Base-by-base conservation (phyloP, 1,140 invertebrate species). In the Andricus grossulariae region DNA sequence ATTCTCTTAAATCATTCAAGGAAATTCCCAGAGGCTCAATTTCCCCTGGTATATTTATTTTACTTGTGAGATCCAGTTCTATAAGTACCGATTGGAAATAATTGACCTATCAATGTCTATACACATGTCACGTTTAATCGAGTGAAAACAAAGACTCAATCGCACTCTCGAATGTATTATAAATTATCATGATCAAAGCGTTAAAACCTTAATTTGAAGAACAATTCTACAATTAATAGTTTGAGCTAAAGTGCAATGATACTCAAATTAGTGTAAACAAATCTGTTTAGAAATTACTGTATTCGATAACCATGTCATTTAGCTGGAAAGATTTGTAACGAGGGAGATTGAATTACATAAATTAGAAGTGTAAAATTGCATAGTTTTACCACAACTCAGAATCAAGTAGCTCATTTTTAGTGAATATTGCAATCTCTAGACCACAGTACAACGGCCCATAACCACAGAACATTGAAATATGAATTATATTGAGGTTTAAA, bases 351-450 rank as follows among this genome's bases (percentile, higher is more conserved):
- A 66, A 66, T 66, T 39, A 66, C 32, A 66, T 66, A 66, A 66
- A 66, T 66, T 32, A 66, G 25, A 66, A 66, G 60, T 6, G 32
- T 10, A 39, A 66, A 66, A 66, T 66, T 66, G 60, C 32, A 66
- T 10, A 25, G 60, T 25, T 66, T 66, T 66, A 66, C 60, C 60
- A 16, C 60, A 66, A 32, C 13, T 66, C 32, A 15, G 12, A 66
- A 66, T 66, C 32, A 66, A 66, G 57, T 32, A 66, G 57, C 21
- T 32, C 57, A n/a, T 66, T 66, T 66, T 66, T 12, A 16, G 60
- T n/a, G 32, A 66, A 66, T 66, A 16, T 66, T 66, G 39, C 60
- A 66, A 66, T 66, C 60, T 39, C 60, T 2, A 66, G 60, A 66
- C 60, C 60, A 66, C 60, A 66, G 21, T 11, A 45, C 39, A 45